These are phyloP conservation scores for Pipra filicauda DNA, from an alignment of 2,113 vertebrate genomes.

Conservation along the genomic window DNA sequence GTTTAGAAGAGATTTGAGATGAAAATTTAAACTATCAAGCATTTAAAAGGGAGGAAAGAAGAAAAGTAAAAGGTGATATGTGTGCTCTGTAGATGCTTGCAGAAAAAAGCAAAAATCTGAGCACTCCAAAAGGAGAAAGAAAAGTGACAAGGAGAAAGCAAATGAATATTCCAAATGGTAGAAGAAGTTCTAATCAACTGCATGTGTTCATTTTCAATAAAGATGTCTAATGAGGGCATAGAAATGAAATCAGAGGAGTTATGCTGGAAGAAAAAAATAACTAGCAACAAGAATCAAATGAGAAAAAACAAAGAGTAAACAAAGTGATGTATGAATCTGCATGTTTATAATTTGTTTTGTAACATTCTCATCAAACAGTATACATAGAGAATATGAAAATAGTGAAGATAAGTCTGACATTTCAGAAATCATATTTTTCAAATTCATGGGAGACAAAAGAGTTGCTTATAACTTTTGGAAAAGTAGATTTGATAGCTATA, in stretches of 20 bases:
- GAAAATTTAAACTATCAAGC: background rate
- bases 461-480: background rate
- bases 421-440: background rate
- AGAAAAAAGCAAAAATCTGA: background rate
- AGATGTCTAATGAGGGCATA: background rate
- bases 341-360: background rate
- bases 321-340: background rate
- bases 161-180: background rate
- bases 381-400: background rate
- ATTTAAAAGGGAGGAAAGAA: background rate
- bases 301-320: background rate
- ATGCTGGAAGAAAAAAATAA: background rate
- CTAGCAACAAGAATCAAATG: background rate
- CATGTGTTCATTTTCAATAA: background rate
- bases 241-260: background rate
- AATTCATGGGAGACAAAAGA: background rate
- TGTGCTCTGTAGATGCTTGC: background rate
- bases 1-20: background rate
- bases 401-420: background rate
- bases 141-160: background rate
- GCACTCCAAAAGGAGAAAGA: background rate
- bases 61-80: background rate
- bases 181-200: background rate
- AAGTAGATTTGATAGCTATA: background rate
- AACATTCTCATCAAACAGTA: background rate